Evolutionary conservation across 1,140 invertebrate species (phyloP).

Genomic region (Achatina immaculata): DNA sequence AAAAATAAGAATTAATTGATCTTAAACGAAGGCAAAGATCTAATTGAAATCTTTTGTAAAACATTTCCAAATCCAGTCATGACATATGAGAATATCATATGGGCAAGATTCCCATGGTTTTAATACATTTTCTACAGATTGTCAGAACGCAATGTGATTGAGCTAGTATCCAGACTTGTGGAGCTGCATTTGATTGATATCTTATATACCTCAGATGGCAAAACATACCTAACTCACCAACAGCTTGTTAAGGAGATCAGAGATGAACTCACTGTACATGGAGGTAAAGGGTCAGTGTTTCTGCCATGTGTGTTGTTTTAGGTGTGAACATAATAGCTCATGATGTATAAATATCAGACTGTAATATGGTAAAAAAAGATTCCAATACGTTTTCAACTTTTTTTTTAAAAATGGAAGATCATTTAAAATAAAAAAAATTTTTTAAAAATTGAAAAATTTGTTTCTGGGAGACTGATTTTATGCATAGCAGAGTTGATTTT

Average conservation of each 20-base stretch:
- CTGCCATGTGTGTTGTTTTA: too few species aligned
- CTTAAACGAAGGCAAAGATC: background rate
- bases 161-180: slow-evolving; percentile 91
- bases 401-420: too few species aligned
- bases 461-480: too few species aligned
- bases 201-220: slow-evolving; percentile 95
- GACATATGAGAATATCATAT: too few species aligned
- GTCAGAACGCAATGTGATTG: slow-evolving; percentile 96
- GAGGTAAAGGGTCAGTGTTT: slow-evolving; percentile 75
- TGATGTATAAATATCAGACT: background rate
- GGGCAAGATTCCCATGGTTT: too few species aligned
- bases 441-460: too few species aligned
- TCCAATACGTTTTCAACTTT: too few species aligned
- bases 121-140: slow-evolving; percentile 77
- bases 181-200: slow-evolving; percentile 91
- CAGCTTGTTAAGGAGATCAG: slow-evolving; percentile 91
- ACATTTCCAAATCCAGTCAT: too few species aligned
- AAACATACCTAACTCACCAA: slow-evolving; percentile 95
- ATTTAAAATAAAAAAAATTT: too few species aligned
- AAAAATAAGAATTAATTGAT: background rate
- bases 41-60: background rate
- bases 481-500: too few species aligned
- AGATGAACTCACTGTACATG: slow-evolving; percentile 90
- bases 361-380: background rate
- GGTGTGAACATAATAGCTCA: background rate